Conservation (phyloP, 1,140 invertebrate genomes). For the Radopholus similis region DNA sequence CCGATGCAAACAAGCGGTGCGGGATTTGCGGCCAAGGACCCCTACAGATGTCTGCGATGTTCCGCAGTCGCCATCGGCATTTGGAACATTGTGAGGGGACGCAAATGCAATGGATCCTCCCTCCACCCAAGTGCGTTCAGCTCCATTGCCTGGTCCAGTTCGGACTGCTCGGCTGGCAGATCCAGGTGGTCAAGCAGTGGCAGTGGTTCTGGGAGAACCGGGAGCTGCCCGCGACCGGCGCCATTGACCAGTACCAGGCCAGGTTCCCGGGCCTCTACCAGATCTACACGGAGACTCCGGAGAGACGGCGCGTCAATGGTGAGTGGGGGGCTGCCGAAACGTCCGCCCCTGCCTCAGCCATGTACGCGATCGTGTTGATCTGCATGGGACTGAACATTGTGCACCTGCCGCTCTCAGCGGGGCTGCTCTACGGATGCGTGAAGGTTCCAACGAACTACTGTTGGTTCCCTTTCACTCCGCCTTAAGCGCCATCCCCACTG, state of each 20-base stretch:
- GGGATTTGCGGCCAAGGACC: too few relatives aligned
- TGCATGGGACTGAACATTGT: constrained; percentile 46
- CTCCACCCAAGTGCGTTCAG: constrained; percentile 22
- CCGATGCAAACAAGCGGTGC: too few relatives aligned
- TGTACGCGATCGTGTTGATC: constrained; percentile 55
- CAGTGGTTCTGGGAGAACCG: constrained; percentile 56
- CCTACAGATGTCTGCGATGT: constrained; percentile 46
- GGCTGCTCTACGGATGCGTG: constrained; percentile 48
- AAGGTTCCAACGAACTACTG: constrained; percentile 35
- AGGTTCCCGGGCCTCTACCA: constrained; percentile 57
- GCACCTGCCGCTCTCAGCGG: constrained; percentile 43
- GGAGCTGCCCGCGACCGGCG: constrained; percentile 46
- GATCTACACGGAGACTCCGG: constrained; percentile 58
- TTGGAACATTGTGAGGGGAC: constrained; percentile 52
- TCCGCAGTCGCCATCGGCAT: constrained; percentile 43
- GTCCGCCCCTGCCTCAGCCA: constrained; percentile 30
- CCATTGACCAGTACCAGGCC: constrained; percentile 49
- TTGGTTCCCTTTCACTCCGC: not conserved
- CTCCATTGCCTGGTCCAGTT: constrained; percentile 56
- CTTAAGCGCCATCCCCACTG: constrained; percentile 37
- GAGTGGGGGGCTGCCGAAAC: not conserved
- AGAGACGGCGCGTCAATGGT: constrained; percentile 56
- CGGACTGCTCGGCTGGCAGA: constrained; percentile 53
- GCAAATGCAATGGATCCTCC: not conserved
- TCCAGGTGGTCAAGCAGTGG: constrained; percentile 43